A percentile compares a stretch with the other conserved stretches of the same genome.
Conservation (phyloP, 1,140 invertebrate genomes). For the Diorhabda elongata region DNA sequence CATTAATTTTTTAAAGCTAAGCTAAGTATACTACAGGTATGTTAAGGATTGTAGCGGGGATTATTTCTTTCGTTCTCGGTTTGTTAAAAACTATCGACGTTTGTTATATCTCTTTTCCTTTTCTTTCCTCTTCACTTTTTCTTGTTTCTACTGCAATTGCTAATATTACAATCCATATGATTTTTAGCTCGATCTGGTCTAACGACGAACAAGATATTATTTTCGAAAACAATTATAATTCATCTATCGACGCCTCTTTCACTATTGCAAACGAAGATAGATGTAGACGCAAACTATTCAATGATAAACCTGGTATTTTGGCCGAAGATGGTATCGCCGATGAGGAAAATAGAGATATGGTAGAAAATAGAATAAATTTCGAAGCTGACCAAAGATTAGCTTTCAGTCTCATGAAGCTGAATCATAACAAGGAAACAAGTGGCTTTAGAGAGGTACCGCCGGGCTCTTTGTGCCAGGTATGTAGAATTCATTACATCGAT, state of each 20-base stretch:
- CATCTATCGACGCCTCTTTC: constrained; percentile 6
- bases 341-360: constrained; percentile 29
- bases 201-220: constrained; percentile 30
- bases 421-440: constrained; percentile 56
- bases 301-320: constrained; percentile 6
- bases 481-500: too few relatives aligned
- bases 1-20: too few relatives aligned
- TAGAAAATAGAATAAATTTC: constrained; percentile 27
- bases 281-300: too few relatives aligned
- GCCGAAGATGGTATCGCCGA: neutral
- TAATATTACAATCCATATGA: too few relatives aligned
- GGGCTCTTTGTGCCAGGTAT: constrained; percentile 25
- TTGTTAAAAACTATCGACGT: too few relatives aligned
- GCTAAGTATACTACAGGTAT: too few relatives aligned
- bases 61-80: too few relatives aligned
- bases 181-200: constrained; percentile 47
- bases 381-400: constrained; percentile 21
- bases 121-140: too few relatives aligned
- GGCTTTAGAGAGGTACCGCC: constrained; percentile 57
- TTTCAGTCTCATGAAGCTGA: constrained; percentile 46
- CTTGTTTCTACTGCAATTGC: too few relatives aligned
- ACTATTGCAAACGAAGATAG: too few relatives aligned
- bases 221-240: constrained; percentile 25
- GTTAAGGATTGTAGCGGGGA: too few relatives aligned
- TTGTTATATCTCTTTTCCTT: too few relatives aligned